A percentile compares a stretch with the other conserved stretches of the same genome.
These are phyloP conservation scores for Drosophila santomea DNA, from an alignment of 1,140 invertebrate species.

Conservation along the genomic window DNA sequence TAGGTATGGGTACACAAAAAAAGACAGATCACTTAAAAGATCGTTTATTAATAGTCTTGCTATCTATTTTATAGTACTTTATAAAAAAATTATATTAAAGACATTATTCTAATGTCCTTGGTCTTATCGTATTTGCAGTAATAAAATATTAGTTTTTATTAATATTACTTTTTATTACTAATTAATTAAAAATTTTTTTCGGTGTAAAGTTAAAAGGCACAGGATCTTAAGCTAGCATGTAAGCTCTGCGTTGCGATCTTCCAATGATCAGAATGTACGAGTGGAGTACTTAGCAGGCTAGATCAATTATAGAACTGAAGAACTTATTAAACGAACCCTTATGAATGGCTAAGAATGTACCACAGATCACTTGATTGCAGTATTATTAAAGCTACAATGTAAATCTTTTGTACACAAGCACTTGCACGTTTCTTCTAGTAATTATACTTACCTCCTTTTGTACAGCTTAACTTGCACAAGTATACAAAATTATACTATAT, in stretches of 20 bases:
- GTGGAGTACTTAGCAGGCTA: conserved; percentile 41
- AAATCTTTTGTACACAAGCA: too few species aligned
- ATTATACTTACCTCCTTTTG: too few species aligned
- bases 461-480: too few species aligned
- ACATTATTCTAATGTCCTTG: too few species aligned
- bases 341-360: conserved; percentile 32
- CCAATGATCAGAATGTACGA: conserved; percentile 38
- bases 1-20: conserved; percentile 10
- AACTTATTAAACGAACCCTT: conserved; percentile 39
- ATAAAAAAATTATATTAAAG: background rate
- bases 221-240: conserved; percentile 23
- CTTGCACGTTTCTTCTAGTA: too few species aligned
- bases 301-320: conserved; percentile 41
- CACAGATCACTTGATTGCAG: conserved; percentile 19
- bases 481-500: too few species aligned
- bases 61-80: background rate
- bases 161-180: too few species aligned
- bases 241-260: conserved; percentile 19
- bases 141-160: too few species aligned
- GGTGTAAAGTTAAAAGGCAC: conserved; percentile 1
- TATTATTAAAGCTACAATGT: background rate
- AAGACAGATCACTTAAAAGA: background rate
- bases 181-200: background rate
- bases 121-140: conserved; percentile 4
- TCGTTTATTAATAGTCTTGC: background rate